phyloP scores from a whole-genome alignment of 2,113 vertebrate species.

The Ptyas mucosa region DNA sequence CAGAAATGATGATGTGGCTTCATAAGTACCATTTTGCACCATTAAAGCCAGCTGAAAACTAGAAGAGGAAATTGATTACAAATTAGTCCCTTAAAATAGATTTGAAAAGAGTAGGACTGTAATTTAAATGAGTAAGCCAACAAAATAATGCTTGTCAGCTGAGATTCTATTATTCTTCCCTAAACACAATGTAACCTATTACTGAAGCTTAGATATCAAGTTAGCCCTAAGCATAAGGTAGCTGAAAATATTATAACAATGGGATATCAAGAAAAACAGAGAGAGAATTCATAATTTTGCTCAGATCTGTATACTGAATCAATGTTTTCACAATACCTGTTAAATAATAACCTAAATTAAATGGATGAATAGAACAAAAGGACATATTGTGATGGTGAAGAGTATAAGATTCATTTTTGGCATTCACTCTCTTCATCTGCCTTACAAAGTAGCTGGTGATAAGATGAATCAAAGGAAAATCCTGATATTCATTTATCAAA shows the following conservation, averaged over 20 bases:
- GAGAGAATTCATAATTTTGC: not conserved
- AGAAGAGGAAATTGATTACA: not conserved
- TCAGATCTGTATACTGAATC: not conserved
- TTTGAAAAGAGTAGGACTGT: not conserved
- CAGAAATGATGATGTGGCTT: not conserved
- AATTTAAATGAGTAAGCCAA: not conserved
- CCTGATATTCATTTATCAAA: not conserved
- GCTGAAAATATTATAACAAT: not conserved
- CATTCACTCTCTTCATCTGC: not conserved
- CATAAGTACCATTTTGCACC: not conserved
- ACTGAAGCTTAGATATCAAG: not conserved
- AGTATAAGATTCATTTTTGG: not conserved
- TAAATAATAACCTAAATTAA: not conserved
- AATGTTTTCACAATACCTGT: not conserved
- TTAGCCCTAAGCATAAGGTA: not conserved
- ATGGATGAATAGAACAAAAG: not conserved
- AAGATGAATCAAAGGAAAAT: not conserved
- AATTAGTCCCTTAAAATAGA: not conserved
- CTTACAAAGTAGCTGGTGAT: not conserved
- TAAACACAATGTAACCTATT: not conserved
- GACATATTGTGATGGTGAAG: not conserved
- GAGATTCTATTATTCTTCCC: not conserved
- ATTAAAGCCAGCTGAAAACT: not conserved
- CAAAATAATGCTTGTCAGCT: not conserved
- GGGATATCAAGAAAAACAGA: not conserved